These are phyloP conservation scores for Isurus oxyrinchus DNA, from an alignment of 2,113 vertebrate species.

Conservation along the genomic window DNA sequence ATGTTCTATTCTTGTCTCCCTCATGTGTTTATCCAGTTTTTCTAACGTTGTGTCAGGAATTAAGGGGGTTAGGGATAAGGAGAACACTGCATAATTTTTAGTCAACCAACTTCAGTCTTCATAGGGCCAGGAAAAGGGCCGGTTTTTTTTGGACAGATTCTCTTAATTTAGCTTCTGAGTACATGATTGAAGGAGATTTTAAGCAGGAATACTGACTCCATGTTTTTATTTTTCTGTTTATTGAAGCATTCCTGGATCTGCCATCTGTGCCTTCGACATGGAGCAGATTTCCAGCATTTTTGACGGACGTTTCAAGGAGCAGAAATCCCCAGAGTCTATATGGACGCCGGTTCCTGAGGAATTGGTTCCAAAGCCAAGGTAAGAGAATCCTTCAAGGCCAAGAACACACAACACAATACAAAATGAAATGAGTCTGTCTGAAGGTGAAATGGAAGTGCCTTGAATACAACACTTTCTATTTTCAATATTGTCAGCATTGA, in stretches of 20 bases:
- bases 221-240: neutral
- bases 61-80: neutral
- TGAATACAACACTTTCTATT: neutral
- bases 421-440: neutral
- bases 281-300: slow-evolving; percentile 77
- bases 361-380: slow-evolving; percentile 85
- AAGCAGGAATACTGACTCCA: neutral
- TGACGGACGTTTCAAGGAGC: slow-evolving; percentile 89
- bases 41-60: neutral
- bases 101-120: neutral
- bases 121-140: neutral
- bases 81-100: neutral
- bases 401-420: neutral
- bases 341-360: slow-evolving; percentile 91
- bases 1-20: neutral
- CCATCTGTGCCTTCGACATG: slow-evolving; percentile 95
- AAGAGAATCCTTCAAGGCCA: slow-evolving; percentile 41
- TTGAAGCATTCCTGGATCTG: slow-evolving; percentile 82
- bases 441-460: neutral
- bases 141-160: neutral
- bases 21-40: neutral
- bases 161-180: neutral
- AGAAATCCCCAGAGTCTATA: slow-evolving; percentile 89
- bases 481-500: neutral
- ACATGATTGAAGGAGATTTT: neutral